Conservation (phyloP, 2,888 invertebrate species). For the Notodonta dromedarius region DNA sequence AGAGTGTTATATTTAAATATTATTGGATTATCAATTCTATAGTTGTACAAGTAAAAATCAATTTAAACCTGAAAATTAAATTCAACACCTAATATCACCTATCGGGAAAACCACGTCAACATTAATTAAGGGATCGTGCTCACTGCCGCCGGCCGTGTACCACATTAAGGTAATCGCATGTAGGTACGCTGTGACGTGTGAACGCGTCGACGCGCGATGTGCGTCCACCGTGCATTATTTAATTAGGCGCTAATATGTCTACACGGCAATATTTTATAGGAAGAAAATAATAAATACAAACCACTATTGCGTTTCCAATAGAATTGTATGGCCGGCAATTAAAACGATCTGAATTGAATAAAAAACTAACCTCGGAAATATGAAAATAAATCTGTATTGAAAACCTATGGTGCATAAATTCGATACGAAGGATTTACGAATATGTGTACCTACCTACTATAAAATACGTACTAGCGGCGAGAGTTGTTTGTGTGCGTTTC, state of each 20-base stretch:
- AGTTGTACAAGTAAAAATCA: background rate
- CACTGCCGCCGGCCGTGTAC: constrained; percentile 51
- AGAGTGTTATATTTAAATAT: no score
- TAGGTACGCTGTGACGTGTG: constrained; percentile 55
- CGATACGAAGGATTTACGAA: constrained; percentile 15
- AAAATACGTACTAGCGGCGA: constrained; percentile 6
- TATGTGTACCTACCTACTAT: background rate
- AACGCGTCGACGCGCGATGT: constrained; percentile 3
- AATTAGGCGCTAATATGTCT: constrained; percentile 12
- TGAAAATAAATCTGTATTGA: constrained; percentile 3
- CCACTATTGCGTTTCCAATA: no score
- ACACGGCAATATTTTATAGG: no score
- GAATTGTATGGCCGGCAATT: no score
- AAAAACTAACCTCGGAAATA: background rate
- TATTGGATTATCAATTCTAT: no score
- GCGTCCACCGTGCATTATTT: constrained; percentile 28
- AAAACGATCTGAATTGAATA: no score
- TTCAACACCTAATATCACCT: no score
- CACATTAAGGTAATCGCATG: constrained; percentile 61
- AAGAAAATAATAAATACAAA: no score
- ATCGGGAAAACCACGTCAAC: constrained; percentile 1
- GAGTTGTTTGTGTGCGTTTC: constrained; percentile 33
- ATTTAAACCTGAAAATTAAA: background rate
- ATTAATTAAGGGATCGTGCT: constrained; percentile 51
- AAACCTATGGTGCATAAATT: constrained; percentile 12